phyloP scores from a whole-genome alignment of 2,888 invertebrate genomes.

The Cerastis leucographa region DNA sequence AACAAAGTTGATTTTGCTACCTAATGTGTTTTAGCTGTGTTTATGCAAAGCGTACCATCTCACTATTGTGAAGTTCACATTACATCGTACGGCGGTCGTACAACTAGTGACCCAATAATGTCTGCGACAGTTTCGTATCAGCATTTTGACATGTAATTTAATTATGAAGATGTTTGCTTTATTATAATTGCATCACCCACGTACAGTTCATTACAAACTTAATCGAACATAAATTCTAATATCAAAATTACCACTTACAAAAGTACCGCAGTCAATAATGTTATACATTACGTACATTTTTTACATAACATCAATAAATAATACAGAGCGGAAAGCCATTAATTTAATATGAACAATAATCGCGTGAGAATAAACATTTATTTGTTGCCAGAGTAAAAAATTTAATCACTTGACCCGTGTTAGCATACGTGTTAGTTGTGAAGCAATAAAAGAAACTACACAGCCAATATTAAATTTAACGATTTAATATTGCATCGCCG shows the following conservation, averaged over 20 bases:
- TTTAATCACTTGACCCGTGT: constrained; percentile 84
- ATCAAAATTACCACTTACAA: constrained; percentile 55
- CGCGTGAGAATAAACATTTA: constrained; percentile 88
- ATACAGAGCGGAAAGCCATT: constrained; percentile 75
- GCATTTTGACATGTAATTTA: constrained; percentile 79
- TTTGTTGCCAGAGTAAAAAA: constrained; percentile 81
- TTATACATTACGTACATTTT: constrained; percentile 68
- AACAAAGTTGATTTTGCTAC: constrained; percentile 38
- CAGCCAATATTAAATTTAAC: constrained; percentile 90
- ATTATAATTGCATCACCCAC: constrained; percentile 74
- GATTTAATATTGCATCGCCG: constrained; percentile 88
- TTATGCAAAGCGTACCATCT: constrained; percentile 58
- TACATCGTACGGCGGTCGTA: constrained; percentile 74
- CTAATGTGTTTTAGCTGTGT: constrained; percentile 14
- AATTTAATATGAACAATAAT: constrained; percentile 84
- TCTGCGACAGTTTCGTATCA: constrained; percentile 77
- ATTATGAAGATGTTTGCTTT: constrained; percentile 76
- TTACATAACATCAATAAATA: constrained; percentile 79
- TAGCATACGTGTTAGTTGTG: constrained; percentile 86
- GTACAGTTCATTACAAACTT: constrained; percentile 50
- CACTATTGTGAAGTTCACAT: constrained; percentile 76
- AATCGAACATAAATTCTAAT: constrained; percentile 59
- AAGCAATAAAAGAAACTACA: constrained; percentile 89
- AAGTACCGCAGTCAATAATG: constrained; percentile 58
- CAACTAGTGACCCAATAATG: constrained; percentile 82